These are phyloP conservation scores for Neomonachus schauinslandi DNA, from an alignment of 2,113 vertebrate species.

Conservation along the genomic window DNA sequence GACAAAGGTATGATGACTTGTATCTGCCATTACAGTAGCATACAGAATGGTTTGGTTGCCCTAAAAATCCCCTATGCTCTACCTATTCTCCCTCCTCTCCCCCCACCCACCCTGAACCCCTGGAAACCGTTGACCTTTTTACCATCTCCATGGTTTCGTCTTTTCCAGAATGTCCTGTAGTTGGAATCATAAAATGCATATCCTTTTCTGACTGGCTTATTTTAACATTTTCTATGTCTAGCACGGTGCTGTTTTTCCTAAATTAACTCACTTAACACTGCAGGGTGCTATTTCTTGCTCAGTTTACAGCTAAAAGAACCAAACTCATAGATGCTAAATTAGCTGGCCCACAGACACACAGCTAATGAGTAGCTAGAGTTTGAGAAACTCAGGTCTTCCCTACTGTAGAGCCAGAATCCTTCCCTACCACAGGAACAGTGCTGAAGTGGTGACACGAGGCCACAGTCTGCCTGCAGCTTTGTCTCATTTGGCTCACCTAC, in stretches of 20 bases:
- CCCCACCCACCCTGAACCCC: background rate
- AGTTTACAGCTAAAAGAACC: background rate
- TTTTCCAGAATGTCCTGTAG: background rate
- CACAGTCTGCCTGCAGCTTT: background rate
- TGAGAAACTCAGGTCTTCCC: background rate
- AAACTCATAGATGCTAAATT: background rate
- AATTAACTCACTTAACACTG: background rate
- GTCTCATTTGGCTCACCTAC: background rate
- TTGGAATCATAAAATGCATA: background rate
- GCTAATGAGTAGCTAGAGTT: background rate
- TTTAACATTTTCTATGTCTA: background rate
- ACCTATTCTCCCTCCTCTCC: background rate
- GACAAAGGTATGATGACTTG: background rate
- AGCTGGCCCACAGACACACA: background rate
- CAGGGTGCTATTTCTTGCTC: background rate
- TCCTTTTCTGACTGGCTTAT: background rate
- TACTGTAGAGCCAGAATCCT: background rate
- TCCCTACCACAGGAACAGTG: background rate
- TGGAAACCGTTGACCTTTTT: background rate
- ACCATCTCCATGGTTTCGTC: background rate
- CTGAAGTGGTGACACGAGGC: background rate
- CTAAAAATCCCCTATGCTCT: background rate
- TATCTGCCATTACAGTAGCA: background rate
- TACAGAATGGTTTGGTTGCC: background rate
- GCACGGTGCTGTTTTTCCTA: background rate